These are phyloP conservation scores for Plectrocnemia conspersa DNA, from an alignment of 1,140 invertebrate genomes.

Conservation along the genomic window DNA sequence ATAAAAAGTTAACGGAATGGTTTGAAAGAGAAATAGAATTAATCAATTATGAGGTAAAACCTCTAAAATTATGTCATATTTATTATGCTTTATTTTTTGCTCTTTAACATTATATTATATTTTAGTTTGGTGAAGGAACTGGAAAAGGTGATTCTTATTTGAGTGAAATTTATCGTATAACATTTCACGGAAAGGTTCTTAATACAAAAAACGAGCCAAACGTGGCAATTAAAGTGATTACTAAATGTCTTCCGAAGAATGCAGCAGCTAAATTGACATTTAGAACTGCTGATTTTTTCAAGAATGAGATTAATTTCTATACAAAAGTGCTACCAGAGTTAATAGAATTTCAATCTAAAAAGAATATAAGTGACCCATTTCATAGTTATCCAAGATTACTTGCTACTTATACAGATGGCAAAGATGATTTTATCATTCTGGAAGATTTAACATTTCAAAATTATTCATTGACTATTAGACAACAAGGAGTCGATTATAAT, in stretches of 20 bases:
- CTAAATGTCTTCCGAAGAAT: constrained; percentile 56
- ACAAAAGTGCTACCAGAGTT: constrained; percentile 48
- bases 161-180: constrained; percentile 51
- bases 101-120: not conserved
- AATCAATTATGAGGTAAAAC: constrained; percentile 14
- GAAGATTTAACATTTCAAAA: constrained; percentile 58
- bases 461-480: constrained; percentile 49
- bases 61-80: not conserved
- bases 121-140: constrained; percentile 24
- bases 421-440: constrained; percentile 61
- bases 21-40: constrained; percentile 16
- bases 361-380: constrained; percentile 49
- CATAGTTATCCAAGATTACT: constrained; percentile 54
- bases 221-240: constrained; percentile 44
- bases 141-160: constrained; percentile 58
- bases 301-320: constrained; percentile 59
- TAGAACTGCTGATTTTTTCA: constrained; percentile 56
- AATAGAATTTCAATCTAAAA: constrained; percentile 44
- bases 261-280: constrained; percentile 55
- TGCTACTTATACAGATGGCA: constrained; percentile 53
- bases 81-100: not conserved
- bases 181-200: constrained; percentile 42
- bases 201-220: constrained; percentile 38
- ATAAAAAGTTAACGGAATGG: constrained; percentile 16
- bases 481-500: constrained; percentile 50